Evolutionary conservation across 2,113 vertebrate species (phyloP).

Genomic region (Pelusios castaneus): DNA sequence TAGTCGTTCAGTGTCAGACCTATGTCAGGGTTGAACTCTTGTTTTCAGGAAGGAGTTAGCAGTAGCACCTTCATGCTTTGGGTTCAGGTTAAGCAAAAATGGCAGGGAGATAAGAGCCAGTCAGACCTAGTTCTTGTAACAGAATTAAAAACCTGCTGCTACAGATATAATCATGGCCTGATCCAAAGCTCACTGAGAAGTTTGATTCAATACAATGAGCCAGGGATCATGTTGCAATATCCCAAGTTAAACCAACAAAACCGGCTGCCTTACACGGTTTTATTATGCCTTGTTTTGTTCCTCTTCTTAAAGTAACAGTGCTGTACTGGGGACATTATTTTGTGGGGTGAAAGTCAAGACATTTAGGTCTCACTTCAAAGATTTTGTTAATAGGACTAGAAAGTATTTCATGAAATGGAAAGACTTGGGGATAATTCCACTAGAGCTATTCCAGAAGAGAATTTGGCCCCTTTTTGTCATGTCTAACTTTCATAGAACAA

Average conservation of each 20-base stretch:
- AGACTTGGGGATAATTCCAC: not conserved
- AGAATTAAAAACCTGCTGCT: not conserved
- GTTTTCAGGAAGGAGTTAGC: constrained; percentile 4
- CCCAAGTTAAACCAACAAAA: too few relatives aligned
- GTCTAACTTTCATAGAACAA: not conserved
- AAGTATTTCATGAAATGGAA: not conserved
- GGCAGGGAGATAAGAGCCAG: not conserved
- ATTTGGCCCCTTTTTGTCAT: not conserved
- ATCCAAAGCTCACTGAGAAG: not conserved
- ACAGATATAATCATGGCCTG: not conserved
- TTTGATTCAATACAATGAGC: too few relatives aligned
- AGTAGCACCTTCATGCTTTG: not conserved
- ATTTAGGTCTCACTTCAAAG: not conserved
- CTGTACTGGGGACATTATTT: not conserved
- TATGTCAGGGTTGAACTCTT: not conserved
- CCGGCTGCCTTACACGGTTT: not conserved
- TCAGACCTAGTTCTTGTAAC: not conserved
- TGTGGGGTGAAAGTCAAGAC: not conserved
- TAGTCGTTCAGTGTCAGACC: not conserved
- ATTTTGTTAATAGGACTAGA: not conserved
- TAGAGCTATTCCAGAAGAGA: not conserved
- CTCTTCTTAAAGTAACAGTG: not conserved
- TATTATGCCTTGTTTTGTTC: not conserved
- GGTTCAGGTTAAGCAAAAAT: not conserved
- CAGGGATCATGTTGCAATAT: too few relatives aligned